Evolutionary conservation across 2,888 invertebrate genomes (phyloP).

Genomic region (Andrena hattorfiana): DNA sequence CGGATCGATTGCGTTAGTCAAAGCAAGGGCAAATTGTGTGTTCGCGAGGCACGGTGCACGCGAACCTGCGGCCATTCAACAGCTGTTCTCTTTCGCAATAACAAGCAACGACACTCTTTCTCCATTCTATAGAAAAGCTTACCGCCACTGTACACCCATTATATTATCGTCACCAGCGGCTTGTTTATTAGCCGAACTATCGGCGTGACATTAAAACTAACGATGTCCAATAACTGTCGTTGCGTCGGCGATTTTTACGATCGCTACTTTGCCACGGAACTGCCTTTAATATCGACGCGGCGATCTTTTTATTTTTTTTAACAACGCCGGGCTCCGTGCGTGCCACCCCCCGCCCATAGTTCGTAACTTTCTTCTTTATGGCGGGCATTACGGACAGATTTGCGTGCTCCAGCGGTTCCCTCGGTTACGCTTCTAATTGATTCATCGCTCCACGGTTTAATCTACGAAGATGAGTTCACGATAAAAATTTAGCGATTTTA

Average conservation of each 20-base stretch:
- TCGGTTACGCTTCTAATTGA: background rate
- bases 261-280: background rate
- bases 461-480: background rate
- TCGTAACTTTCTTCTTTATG: conserved; percentile 16
- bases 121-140: conserved; percentile 2
- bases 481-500: no score
- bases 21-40: conserved; percentile 28
- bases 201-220: conserved; percentile 38
- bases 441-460: background rate
- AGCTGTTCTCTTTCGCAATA: background rate
- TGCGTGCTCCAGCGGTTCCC: background rate
- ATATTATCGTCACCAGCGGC: conserved; percentile 17
- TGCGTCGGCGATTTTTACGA: conserved; percentile 36
- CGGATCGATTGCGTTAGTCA: conserved; percentile 43
- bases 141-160: background rate
- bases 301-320: background rate
- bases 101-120: background rate
- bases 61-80: conserved; percentile 4
- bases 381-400: background rate
- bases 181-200: conserved; percentile 26
- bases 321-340: background rate
- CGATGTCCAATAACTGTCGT: conserved; percentile 21
- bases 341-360: no score
- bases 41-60: conserved; percentile 1
- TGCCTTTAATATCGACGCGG: background rate